Evolutionary conservation across 2,888 invertebrate genomes (phyloP), one percentile per base, ranked within the genome.

Genomic region (Unio pictorum): DNA sequence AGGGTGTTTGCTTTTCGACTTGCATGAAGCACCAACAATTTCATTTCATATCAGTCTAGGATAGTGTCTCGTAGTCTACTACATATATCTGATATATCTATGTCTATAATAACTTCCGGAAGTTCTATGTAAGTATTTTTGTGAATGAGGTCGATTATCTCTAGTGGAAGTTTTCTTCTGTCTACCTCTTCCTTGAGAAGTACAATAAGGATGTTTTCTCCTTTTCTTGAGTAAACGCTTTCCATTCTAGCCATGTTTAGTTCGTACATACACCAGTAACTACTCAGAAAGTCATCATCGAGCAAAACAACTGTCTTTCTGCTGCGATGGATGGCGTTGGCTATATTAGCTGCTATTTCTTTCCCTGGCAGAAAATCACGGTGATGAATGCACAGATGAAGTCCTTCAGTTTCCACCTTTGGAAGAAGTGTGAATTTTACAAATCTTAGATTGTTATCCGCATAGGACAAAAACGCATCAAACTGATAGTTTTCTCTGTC

Each of bases 201-300:
- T 26, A 68, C 55, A n/a, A 73, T 3, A n/a, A 73, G 18, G 34
- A 67, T 60, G 28, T 23, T 63, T 56, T 57, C n/a, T 28, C 68
- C 66, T 11, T 64, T 54, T 28, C 72, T 56, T 1, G 71, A 67
- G 56, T 72, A 76, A 17, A 76, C 72, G 61, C 75, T 73, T 59
- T 81, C 80, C 77, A 79, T 74, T 62, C 73, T 55, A 0, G 81
- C 80, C 71, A 79, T 80, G 26, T 79, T 72, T 34, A 83, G 76
- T 68, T 84, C 84, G 59, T 77, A 81, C 64, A 79, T 67, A 67
- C 83, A 83, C 73, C 75, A 81, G n/a, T 76, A 67, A 61, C 80
- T 80, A 7, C 63, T 23, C 11, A 81, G 26, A 64, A 79, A 84
- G 15, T 57, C 65, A n/a, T 65, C 61, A 8, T 79, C 74, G 15